phyloP scores from a whole-genome alignment of 2,888 invertebrate genomes.

The Coleophora flavipennella region DNA sequence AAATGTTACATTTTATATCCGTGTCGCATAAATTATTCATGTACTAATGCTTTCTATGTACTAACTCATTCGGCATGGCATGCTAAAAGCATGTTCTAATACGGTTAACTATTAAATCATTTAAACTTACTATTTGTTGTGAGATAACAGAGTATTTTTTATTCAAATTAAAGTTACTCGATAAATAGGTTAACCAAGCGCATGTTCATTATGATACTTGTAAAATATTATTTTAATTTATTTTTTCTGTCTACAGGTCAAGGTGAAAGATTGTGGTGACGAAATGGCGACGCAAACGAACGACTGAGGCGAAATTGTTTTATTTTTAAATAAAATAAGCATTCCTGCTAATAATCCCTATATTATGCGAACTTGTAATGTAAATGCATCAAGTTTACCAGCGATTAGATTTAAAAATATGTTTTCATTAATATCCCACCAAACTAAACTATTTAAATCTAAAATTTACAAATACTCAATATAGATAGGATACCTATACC shows the following conservation, averaged over 20 bases:
- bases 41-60: conserved; percentile 12
- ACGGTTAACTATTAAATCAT: conserved; percentile 14
- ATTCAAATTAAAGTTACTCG: conserved; percentile 13
- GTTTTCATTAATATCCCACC: not conserved
- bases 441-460: conserved; percentile 1
- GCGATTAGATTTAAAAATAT: not conserved
- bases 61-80: conserved; percentile 23
- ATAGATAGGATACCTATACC: too few species aligned
- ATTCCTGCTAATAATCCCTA: conserved; percentile 26
- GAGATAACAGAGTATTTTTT: conserved; percentile 50
- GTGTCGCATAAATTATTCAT: conserved; percentile 1
- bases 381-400: too few species aligned
- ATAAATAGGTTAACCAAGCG: too few species aligned
- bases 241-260: conserved; percentile 34
- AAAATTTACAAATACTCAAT: not conserved
- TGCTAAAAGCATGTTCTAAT: conserved; percentile 36
- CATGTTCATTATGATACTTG: too few species aligned
- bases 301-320: conserved; percentile 15
- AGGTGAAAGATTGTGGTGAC: conserved; percentile 46
- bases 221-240: not conserved
- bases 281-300: conserved; percentile 17
- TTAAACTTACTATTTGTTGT: conserved; percentile 67
- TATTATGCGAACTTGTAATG: too few species aligned
- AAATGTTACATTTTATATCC: conserved; percentile 1
- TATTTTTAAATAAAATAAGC: conserved; percentile 19